Base-by-base conservation (phyloP, 2,888 invertebrate species). In the Cantharis lateralis region DNA sequence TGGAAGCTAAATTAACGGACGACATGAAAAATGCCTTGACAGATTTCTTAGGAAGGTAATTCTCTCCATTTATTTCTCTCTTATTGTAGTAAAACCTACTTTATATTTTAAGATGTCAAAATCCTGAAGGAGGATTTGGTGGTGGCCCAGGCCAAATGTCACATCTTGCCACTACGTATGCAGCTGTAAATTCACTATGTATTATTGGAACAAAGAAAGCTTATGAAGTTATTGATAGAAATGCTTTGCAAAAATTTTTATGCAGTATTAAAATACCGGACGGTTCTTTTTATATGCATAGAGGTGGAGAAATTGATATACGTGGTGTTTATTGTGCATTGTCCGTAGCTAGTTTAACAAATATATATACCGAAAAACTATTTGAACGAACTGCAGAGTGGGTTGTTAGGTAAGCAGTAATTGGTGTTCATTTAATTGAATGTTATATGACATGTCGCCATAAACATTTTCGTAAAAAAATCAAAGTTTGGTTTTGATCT, bases 301-400 rank as follows among this genome's bases (percentile, higher is more conserved):
- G 92, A 71, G 96, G 95, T 82, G 99, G 99, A 3, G 99, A 99
- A 89, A 91, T 94, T 15, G 98, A 98, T 88, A 95, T 98, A 28
- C 92, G 99, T 83, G 98, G 98, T 9, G 95, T 95, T n/a, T 99
- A 99, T 87, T 99, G 99, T 91, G 99, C 99, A 16, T 89, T 97
- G 62, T 93, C 96, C 78, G 95, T 96, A 72, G 98, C 98, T 13
- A 95, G 94, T 86, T 88, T 99, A 70, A 95, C 96, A 4, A 95
- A 96, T 84, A 91, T 95, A 72, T 93, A 93, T 78, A 92, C 93
- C 32, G 92, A 93, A 63, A 91, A 93, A 78, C 89, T 99, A 78
- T 96, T 97, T 89, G 93, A 94, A 80, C 93, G 93, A 72, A 95
- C 97, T 11, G 95, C 95, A 0, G 95, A 97, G 85, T 99, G 98